Base-by-base conservation (phyloP, 2,113 vertebrate genomes). In the Ageneiosus marmoratus region DNA sequence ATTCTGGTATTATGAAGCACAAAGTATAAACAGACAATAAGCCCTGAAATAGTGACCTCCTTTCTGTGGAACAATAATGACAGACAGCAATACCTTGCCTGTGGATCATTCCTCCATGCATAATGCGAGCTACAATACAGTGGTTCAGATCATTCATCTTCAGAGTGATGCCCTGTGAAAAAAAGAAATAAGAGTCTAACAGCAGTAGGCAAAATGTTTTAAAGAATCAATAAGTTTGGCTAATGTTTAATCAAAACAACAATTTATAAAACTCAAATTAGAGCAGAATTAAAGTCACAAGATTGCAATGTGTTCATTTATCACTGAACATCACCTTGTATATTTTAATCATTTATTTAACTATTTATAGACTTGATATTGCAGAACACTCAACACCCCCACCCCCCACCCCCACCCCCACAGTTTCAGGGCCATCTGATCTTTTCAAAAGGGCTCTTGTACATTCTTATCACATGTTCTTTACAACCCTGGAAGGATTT, bases 101-200 rank as follows among this genome's bases (percentile, higher is more conserved):
- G 88, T 99, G 98, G 92, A 99, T 99, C 98, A 99, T 99, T 89
- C 98, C 98, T 58, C 98, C 98, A 0, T 99, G 97, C 97, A 99
- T 99, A 89, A 99, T 99, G 92, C 98, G 95, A 27, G 98, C 98
- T 81, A 99, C 98, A 85, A 98, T 99, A 92, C 98, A 99, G 86
- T 98, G 97, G 91, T 98, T 99, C 77, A 96, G 92, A 72, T 99
- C 97, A 86, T 97, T 99, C 97, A 99, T 98, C 94, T 99, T 99
- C 93, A 99, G 94, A 84, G 98, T 99, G 88, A 99, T 99, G 86
- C 98, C 98, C 98, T 99, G 89, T 65, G n/a, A n/a, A 84, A 72
- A 90, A 90, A 63, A n/a, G n/a, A 85, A 15, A 79, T 55, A 44
- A 20, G 9, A 13, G 29, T 20, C 37, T 18, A 9, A 18, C 0